phyloP scores from a whole-genome alignment of 2,888 invertebrate genomes.

The Linnaemya vulpina region DNA sequence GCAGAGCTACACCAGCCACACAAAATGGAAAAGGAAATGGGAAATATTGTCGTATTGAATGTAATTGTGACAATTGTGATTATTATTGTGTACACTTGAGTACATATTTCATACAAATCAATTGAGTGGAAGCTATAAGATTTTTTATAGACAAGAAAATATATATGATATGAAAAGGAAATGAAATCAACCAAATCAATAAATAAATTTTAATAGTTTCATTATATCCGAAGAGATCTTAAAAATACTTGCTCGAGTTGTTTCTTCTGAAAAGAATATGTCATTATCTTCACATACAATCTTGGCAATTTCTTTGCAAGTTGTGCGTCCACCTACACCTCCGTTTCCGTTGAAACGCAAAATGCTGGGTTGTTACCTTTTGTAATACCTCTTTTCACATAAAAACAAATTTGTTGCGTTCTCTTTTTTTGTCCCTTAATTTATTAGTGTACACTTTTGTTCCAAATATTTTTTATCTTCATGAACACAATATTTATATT shows the following conservation, averaged over 20 bases:
- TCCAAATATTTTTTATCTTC: slow-evolving; percentile 41
- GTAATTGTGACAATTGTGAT: slow-evolving; percentile 70
- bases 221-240: slow-evolving; percentile 11
- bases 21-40: slow-evolving; percentile 46
- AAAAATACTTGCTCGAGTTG: neutral
- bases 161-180: neutral
- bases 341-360: slow-evolving; percentile 61
- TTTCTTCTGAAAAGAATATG: neutral
- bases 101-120: slow-evolving; percentile 59
- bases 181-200: slow-evolving; percentile 11
- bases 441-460: neutral
- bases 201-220: slow-evolving; percentile 9
- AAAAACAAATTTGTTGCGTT: slow-evolving; percentile 46
- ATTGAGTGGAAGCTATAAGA: slow-evolving; percentile 62
- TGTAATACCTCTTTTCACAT: slow-evolving; percentile 33
- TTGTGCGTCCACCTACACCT: slow-evolving; percentile 68
- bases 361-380: slow-evolving; percentile 51
- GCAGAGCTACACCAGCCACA: neutral
- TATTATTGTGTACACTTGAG: slow-evolving; percentile 65
- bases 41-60: slow-evolving; percentile 49
- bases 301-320: slow-evolving; percentile 29
- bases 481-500: slow-evolving; percentile 52
- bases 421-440: neutral
- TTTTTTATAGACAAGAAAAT: neutral
- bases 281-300: neutral